Conservation (phyloP, 2,797 vertebrate genomes). For the Agapornis canus region DNA sequence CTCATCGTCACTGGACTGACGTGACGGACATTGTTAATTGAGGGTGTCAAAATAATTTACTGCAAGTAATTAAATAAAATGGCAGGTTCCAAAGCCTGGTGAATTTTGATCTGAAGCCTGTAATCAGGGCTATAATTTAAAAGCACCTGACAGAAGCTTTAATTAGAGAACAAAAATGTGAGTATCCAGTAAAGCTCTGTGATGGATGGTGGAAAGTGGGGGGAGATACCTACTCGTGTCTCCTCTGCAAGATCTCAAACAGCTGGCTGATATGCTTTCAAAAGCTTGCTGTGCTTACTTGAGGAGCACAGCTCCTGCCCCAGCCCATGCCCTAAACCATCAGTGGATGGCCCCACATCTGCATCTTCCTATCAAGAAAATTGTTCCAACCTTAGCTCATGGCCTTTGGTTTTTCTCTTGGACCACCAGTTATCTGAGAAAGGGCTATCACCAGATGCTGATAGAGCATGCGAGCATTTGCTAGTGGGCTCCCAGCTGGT, state of each 20-base stretch:
- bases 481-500: not conserved
- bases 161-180: constrained; percentile 20
- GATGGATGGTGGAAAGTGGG: constrained; percentile 17
- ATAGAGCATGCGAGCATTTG: not conserved
- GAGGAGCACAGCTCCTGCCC: not conserved
- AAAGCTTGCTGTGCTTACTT: accelerated
- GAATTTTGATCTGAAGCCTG: constrained; percentile 14
- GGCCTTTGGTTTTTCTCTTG: not conserved
- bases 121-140: constrained; percentile 38
- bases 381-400: not conserved
- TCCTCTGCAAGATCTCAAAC: not conserved
- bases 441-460: not conserved
- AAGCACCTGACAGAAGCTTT: constrained; percentile 18
- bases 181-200: not conserved
- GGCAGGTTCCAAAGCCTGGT: constrained; percentile 33
- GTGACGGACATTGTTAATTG: constrained; percentile 42
- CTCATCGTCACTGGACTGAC: not conserved
- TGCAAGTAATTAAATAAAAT: constrained; percentile 67
- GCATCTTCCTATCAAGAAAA: not conserved
- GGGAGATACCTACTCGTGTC: not conserved
- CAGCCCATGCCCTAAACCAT: not conserved
- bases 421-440: not conserved
- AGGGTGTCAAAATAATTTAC: constrained; percentile 65
- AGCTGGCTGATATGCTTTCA: not conserved
- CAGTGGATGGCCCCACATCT: not conserved